A percentile compares a stretch with the other conserved stretches of the same genome.
These are phyloP conservation scores for Lates japonicus DNA, from an alignment of 2,797 vertebrate genomes.

Conservation along the genomic window DNA sequence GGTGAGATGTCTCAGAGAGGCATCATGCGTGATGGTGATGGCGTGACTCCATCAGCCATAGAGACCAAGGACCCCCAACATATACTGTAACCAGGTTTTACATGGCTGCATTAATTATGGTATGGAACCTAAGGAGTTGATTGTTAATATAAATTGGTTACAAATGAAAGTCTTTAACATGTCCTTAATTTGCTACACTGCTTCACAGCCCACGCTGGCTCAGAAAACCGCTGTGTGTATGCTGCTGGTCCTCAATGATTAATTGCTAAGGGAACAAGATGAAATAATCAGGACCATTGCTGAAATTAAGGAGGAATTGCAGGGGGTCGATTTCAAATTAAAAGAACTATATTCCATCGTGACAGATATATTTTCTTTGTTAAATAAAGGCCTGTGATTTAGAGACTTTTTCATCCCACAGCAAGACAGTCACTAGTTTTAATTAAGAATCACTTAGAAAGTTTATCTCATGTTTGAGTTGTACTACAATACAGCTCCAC, in stretches of 20 bases:
- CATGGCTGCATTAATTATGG: not conserved
- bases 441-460: not conserved
- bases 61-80: not conserved
- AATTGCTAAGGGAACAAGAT: conserved; percentile 13
- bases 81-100: not conserved
- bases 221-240: not conserved
- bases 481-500: not conserved
- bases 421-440: not conserved
- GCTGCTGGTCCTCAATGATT: conserved; percentile 9
- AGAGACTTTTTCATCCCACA: not conserved
- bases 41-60: conserved; percentile 5
- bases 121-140: not conserved
- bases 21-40: conserved; percentile 13
- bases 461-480: not conserved
- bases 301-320: not conserved
- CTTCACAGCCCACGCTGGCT: not conserved
- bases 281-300: conserved; percentile 14
- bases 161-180: not conserved
- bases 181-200: not conserved
- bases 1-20: conserved; percentile 30
- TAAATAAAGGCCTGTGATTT: not conserved
- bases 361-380: not conserved
- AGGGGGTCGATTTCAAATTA: not conserved
- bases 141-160: not conserved
- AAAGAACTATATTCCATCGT: not conserved